These are phyloP conservation scores for Promerops cafer DNA, from an alignment of 2,113 vertebrate genomes.

Conservation along the genomic window DNA sequence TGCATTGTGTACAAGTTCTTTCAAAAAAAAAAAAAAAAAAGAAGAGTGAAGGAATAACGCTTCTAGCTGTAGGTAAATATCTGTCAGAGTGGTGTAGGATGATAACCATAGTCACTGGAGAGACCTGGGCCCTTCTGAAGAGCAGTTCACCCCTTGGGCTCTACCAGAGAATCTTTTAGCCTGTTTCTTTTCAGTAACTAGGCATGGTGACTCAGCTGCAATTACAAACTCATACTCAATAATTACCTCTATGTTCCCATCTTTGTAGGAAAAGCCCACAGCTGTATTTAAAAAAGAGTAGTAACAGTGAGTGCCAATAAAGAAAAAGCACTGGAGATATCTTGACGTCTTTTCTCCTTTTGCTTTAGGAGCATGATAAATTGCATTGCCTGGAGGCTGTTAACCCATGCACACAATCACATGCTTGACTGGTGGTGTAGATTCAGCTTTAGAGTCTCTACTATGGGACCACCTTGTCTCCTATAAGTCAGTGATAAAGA, in stretches of 20 bases:
- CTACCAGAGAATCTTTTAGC: background rate
- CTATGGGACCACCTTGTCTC: background rate
- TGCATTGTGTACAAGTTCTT: background rate
- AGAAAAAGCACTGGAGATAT: background rate
- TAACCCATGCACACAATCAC: rapidly evolving
- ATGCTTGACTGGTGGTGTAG: background rate
- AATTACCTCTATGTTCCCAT: background rate
- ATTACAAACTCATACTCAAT: too few species aligned
- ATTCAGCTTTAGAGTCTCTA: background rate
- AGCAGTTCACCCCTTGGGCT: background rate
- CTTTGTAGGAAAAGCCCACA: background rate
- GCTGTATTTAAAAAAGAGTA: background rate
- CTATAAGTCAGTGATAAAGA: background rate
- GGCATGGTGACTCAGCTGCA: background rate
- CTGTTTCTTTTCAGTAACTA: background rate
- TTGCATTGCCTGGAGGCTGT: background rate
- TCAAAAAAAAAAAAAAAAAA: background rate
- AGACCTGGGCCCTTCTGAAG: background rate
- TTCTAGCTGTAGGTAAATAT: background rate
- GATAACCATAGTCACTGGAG: background rate
- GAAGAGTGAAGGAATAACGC: rapidly evolving
- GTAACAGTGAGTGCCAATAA: background rate
- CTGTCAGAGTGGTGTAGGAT: background rate
- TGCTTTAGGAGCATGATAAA: background rate
- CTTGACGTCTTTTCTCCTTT: background rate